phyloP scores from a whole-genome alignment of 1,140 invertebrate genomes.

The Drosophila nikananu region DNA sequence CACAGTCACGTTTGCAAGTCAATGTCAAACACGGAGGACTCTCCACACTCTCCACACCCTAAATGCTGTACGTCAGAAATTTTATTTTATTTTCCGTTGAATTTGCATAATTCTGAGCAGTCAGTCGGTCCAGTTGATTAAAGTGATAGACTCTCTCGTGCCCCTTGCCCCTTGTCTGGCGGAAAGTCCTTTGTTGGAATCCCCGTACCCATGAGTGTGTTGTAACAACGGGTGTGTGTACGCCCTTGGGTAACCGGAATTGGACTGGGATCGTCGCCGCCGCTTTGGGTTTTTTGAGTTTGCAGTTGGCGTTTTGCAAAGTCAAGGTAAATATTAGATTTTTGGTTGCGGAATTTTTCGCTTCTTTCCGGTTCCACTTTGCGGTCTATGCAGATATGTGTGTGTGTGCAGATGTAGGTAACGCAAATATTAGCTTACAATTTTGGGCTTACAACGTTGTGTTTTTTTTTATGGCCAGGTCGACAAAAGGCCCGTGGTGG shows the following conservation, averaged over 20 bases:
- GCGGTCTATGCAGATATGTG: constrained; percentile 18
- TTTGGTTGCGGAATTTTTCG: constrained; percentile 74
- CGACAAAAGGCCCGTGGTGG: constrained; percentile 69
- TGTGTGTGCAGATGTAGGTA: constrained; percentile 68
- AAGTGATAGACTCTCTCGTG: constrained; percentile 78
- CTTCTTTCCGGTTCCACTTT: constrained; percentile 41
- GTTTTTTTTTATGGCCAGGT: constrained; percentile 53
- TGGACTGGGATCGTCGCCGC: constrained; percentile 12
- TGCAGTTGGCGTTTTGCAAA: constrained; percentile 77
- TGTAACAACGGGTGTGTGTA: constrained; percentile 10
- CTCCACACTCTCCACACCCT: constrained; percentile 37
- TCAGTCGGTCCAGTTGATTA: constrained; percentile 72
- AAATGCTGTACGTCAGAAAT: constrained; percentile 64
- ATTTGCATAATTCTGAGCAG: constrained; percentile 76
- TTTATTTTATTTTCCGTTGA: constrained; percentile 78
- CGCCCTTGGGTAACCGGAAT: constrained; percentile 18
- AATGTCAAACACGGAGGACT: constrained; percentile 73
- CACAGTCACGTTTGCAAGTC: constrained; percentile 69
- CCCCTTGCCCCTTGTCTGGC: constrained; percentile 56
- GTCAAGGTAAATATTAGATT: constrained; percentile 83
- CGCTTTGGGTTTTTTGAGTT: constrained; percentile 49
- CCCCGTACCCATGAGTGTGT: constrained; percentile 3
- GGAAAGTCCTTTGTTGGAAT: constrained; percentile 65
- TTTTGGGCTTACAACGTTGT: constrained; percentile 78
- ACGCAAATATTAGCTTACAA: constrained; percentile 81